Evolutionary conservation across 2,888 invertebrate genomes (phyloP), one percentile per base, ranked within the genome.

Genomic region (Drosophila paramelanica): DNA sequence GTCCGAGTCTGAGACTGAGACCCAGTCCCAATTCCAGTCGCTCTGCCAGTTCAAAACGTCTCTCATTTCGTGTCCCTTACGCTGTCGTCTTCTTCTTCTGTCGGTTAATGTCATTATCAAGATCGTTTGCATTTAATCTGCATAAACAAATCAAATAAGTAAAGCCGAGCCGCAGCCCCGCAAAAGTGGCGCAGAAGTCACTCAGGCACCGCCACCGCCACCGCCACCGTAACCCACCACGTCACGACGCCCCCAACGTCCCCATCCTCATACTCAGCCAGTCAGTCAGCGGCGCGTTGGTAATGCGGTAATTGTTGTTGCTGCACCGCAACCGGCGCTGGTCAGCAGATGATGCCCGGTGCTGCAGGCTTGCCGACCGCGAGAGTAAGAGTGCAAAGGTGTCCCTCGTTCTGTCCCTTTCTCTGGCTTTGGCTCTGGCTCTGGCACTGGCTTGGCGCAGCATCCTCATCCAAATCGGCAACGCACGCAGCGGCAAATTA

Each of bases 81-180:
- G 70, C 69, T 84, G 77, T 68, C 61, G 77, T 76, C 77, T 77
- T 77, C 86, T 58, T 79, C 89, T 82, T 88, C 89, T 83, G 90
- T 89, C 90, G 88, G 89, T 90, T 90, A 90, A 90, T 90, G 90
- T 90, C 90, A 90, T 90, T 90, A 90, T 90, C 90, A 90, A 91
- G 90, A 90, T 90, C 91, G 88, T 89, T 90, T 88, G 91, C 90
- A 86, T 90, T 90, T 91, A 90, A 90, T 90, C 90, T 89, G 84
- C 84, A 89, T 89, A 90, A 88, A 89, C 87, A 89, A 89, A 90
- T 81, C 81, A 90, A 89, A 87, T 88, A 83, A 85, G 89, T 79
- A 75, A 76, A 74, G 73, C 75, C 77, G 52, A 68, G 73, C 42
- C 58, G 75, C 57, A 56, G 72, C 53, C 68, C 59, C 72, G 74